A percentile compares a stretch with the other conserved stretches of the same genome.
phyloP scores from a whole-genome alignment of 1,140 invertebrate genomes.

The Leptopilina clavipes region DNA sequence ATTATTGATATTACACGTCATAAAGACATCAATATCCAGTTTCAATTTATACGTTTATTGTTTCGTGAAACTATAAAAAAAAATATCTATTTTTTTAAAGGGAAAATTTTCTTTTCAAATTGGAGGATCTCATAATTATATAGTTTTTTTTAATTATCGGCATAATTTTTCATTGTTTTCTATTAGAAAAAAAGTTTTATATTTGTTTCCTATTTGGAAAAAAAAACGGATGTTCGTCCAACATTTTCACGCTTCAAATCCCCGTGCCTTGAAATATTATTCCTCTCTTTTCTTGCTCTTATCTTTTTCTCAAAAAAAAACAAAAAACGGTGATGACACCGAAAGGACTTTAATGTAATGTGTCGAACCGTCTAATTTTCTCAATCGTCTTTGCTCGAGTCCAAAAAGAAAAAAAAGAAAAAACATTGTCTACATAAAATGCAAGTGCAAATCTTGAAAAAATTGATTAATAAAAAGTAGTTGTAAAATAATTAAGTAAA shows the following conservation, averaged over 20 bases:
- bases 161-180: neutral
- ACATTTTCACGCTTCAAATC: slow-evolving; percentile 39
- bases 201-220: neutral
- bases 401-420: slow-evolving; percentile 21
- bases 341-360: slow-evolving; percentile 17
- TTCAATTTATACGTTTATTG: neutral
- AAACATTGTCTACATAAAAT: too few relatives aligned
- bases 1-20: slow-evolving; percentile 7
- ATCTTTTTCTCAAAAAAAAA: neutral
- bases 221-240: slow-evolving; percentile 23
- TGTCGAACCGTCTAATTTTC: neutral
- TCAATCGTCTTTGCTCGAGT: slow-evolving; percentile 34
- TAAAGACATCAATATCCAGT: neutral
- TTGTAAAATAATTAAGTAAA: neutral
- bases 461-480: slow-evolving; percentile 2
- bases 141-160: neutral
- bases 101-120: too few relatives aligned
- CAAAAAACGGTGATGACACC: neutral
- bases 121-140: neutral
- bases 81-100: neutral
- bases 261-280: slow-evolving; percentile 32
- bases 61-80: neutral
- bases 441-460: neutral
- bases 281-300: slow-evolving; percentile 29
- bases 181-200: neutral